These are phyloP conservation scores for Lophochroa leadbeateri DNA, from an alignment of 2,113 vertebrate species.

Conservation along the genomic window DNA sequence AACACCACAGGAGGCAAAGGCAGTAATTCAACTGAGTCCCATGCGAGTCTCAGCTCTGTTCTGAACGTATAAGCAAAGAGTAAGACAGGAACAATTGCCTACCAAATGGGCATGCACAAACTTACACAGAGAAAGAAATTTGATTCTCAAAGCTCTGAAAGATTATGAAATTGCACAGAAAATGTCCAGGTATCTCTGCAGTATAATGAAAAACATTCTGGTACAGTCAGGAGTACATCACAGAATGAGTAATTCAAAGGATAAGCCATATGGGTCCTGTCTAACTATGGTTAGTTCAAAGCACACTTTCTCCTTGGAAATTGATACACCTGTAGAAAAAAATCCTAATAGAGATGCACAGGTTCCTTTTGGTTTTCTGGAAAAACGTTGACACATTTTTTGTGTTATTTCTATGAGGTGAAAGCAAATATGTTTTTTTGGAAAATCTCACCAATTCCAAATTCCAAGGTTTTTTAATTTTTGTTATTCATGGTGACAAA, in stretches of 20 bases:
- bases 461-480: neutral
- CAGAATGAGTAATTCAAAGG: neutral
- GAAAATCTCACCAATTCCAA: neutral
- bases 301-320: neutral
- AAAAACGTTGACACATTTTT: neutral
- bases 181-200: neutral
- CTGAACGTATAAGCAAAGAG: neutral
- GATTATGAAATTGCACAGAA: neutral
- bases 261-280: neutral
- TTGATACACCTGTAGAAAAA: neutral
- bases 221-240: neutral
- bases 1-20: neutral
- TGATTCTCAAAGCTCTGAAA: neutral
- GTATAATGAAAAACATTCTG: neutral
- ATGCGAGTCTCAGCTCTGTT: rapidly evolving
- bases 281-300: neutral
- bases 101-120: neutral
- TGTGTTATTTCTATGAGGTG: neutral
- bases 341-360: neutral
- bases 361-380: neutral
- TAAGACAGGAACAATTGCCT: neutral
- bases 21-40: neutral
- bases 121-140: neutral
- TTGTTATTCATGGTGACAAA: neutral
- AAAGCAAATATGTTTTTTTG: neutral